Base-by-base conservation (phyloP, 2,888 invertebrate species). In the Caenorhabditis sinica region DNA sequence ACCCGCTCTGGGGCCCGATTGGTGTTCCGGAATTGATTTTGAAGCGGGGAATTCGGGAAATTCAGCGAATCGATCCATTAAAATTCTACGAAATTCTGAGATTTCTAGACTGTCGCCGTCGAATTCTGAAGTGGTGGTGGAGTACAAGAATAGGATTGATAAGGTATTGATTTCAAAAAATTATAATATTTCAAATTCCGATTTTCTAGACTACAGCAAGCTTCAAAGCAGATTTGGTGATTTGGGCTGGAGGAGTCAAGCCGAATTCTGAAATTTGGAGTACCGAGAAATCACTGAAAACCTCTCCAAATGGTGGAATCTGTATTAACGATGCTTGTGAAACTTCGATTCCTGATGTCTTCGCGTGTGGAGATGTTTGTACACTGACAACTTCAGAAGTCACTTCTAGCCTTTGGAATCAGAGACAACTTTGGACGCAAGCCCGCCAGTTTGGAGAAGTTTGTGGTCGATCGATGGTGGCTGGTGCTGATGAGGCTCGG, bases 381-480 rank as follows among this genome's bases (percentile, higher is more conserved):
- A 94, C 95, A 87, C 95, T 96, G n/a, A 94, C 94, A 43, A 98
- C 97, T 97, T 88, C 93, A 43, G 93, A 94, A 8, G n/a, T n/a
- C n/a, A 95, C 96, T 0, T 94, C 95, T 30, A 96, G 96, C 96
- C 93, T 93, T 93, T 91, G 90, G 91, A 86, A 82, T 33, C 91
- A 97, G 94, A 96, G 98, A 95, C 95, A 97, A 82, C 93, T 99
- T 45, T 99, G 99, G 99, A 97, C 97, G 0, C 99, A 99, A 94
- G 99, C 98, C 0, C 94, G 97, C 74, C 97, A 98, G 94, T 98
- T 98, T 97, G 99, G 98, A 13, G 95, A 95, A 74, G 97, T 96
- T 94, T 97, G 96, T 30, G 98, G 97, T 0, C 96, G 96, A 93
- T 95, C 96, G 79, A 98, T 99, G 96, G 75, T 90, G 0, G 95